Conservation (phyloP, 2,113 vertebrate species). For the Thymallus thymallus region DNA sequence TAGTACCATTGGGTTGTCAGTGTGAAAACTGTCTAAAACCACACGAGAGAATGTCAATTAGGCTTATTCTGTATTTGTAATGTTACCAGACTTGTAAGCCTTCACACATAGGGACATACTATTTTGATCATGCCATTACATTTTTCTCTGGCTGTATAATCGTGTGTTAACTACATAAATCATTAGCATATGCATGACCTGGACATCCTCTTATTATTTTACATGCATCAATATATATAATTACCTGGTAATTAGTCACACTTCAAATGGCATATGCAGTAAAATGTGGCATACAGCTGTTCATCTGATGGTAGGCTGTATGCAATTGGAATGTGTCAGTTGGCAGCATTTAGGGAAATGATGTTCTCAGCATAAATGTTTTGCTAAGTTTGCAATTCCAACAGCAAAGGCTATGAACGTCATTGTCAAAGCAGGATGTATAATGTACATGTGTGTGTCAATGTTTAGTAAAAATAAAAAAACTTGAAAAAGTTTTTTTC, state of each 20-base stretch:
- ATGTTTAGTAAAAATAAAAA: neutral
- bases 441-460: constrained; percentile 59
- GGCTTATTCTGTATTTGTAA: neutral
- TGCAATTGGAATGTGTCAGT: neutral
- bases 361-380: neutral
- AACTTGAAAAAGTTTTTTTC: neutral
- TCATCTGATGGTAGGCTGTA: neutral
- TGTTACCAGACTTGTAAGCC: neutral
- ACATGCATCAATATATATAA: neutral
- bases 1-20: neutral
- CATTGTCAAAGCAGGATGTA: constrained; percentile 49
- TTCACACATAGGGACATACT: neutral
- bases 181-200: neutral
- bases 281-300: neutral
- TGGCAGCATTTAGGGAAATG: neutral
- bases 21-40: neutral
- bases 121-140: neutral
- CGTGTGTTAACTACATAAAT: neutral
- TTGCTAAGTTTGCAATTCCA: neutral
- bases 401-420: neutral
- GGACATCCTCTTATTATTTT: neutral
- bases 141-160: neutral
- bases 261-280: neutral
- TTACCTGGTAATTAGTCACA: neutral
- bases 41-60: neutral